Percentiles rank a stretch among this genome's conserved stretches.
Conservation (phyloP, 2,888 invertebrate genomes). For the Bedellia somnulentella region DNA sequence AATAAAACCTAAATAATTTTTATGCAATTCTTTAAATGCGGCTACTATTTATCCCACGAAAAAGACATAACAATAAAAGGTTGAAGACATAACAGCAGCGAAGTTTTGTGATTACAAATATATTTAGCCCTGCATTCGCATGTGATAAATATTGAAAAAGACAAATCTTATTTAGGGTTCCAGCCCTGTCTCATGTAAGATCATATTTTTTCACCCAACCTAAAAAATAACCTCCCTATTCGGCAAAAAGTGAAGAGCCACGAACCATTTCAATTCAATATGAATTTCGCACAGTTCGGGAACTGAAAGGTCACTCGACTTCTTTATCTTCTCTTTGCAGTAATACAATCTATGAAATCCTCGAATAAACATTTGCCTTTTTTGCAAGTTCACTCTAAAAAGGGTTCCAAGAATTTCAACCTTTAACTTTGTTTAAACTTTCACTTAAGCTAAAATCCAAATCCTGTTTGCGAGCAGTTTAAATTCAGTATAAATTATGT, state of each 20-base stretch:
- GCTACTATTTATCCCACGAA: too few relatives aligned
- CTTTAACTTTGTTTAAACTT: conserved; percentile 60
- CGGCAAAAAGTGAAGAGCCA: too few relatives aligned
- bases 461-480: conserved; percentile 52
- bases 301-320: conserved; percentile 13
- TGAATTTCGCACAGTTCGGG: background rate
- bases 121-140: too few relatives aligned
- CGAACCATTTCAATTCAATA: too few relatives aligned
- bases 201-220: background rate
- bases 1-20: too few relatives aligned
- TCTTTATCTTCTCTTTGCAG: conserved; percentile 21
- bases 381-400: conserved; percentile 54
- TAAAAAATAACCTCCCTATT: background rate
- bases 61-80: too few relatives aligned
- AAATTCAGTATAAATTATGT: conserved; percentile 52
- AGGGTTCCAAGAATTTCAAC: conserved; percentile 46
- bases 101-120: too few relatives aligned
- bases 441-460: conserved; percentile 53
- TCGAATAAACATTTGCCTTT: conserved; percentile 57
- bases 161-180: too few relatives aligned
- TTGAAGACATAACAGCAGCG: too few relatives aligned
- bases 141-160: too few relatives aligned
- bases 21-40: too few relatives aligned
- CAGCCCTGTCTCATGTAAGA: too few relatives aligned
- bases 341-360: conserved; percentile 47